Evolutionary conservation across 2,113 vertebrate genomes (phyloP).

Genomic region (Haemorhous mexicanus): DNA sequence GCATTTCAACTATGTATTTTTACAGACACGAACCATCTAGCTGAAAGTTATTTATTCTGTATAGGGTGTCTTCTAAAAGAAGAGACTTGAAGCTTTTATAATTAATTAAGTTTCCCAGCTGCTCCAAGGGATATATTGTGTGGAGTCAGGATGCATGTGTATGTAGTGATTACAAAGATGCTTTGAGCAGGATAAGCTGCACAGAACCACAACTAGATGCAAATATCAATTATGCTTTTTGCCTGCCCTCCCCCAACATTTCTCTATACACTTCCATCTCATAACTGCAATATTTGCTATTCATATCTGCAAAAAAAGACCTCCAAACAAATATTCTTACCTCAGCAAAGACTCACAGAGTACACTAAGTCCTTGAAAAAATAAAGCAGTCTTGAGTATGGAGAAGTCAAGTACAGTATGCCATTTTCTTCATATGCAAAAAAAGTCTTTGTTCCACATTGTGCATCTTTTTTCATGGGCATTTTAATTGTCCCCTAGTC

Average conservation of each 20-base stretch:
- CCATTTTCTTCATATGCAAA: neutral
- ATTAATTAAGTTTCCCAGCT: neutral
- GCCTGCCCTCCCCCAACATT: neutral
- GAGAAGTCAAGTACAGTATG: neutral
- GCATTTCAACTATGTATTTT: neutral
- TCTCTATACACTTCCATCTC: neutral
- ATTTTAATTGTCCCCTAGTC: neutral
- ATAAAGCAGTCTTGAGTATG: neutral
- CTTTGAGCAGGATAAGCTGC: neutral
- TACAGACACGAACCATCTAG: neutral
- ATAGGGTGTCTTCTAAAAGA: neutral
- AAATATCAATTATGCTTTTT: neutral
- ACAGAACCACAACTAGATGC: neutral
- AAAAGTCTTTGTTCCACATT: neutral
- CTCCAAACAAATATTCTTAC: neutral
- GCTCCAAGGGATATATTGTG: neutral
- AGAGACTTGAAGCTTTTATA: neutral
- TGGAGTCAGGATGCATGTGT: neutral
- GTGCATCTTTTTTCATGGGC: neutral
- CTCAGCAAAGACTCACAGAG: neutral
- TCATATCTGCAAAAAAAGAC: neutral
- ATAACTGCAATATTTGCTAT: neutral
- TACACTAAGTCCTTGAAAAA: neutral
- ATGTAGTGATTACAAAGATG: neutral
- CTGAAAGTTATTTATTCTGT: neutral